Evolutionary conservation across 2,113 vertebrate genomes (phyloP), one percentile per base, ranked within the genome.

Genomic region (Phylloscopus trochilus): DNA sequence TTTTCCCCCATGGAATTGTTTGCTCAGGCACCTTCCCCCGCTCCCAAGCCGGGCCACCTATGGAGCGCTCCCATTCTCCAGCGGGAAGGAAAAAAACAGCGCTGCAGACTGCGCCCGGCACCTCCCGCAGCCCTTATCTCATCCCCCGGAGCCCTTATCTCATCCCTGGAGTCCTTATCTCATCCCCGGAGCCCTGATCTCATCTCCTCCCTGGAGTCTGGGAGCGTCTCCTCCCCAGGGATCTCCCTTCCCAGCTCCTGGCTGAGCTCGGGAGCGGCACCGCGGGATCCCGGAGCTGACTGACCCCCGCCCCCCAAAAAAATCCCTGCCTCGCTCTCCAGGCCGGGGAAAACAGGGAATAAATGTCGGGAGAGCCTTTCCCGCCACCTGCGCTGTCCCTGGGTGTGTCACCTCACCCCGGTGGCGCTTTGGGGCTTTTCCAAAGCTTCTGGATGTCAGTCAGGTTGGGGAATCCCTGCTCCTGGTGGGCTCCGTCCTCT

Each of bases 321-420:
- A 26, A 26, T 15, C 49, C 53, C 35, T 9, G 31, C 43, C 77
- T 3, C 1, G 15, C 33, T 20, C 10, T 13, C 74, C 74, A 3
- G 59, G 46, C 30, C 0, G 78, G 41, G 63, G 33, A 39, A 43
- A 21, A 26, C 41, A 10, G 51, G 53, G 66, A 43, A 43, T 15
- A 4, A 51, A 30, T 0, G 0, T 0, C 1, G 35, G 53, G 53
- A 69, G 11, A n/a, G 53, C 15, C 0, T 20, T 15, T 23, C 55
- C 66, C 24, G 53, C 35, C 79, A 1, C 53, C 53, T 0, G 23
- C 0, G 66, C 79, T 23, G 66, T 7, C 35, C 78, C 66, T 4
- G 53, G 2, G 1, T 7, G 17, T 18, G 66, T 19, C 79, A 8
- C 79, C 66, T 30, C 55, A 0, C 46, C 37, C 79, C 4, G 79